Percentiles rank a stretch among this genome's conserved stretches.
phyloP scores from a whole-genome alignment of 2,888 invertebrate genomes.

The Rapana venosa region DNA sequence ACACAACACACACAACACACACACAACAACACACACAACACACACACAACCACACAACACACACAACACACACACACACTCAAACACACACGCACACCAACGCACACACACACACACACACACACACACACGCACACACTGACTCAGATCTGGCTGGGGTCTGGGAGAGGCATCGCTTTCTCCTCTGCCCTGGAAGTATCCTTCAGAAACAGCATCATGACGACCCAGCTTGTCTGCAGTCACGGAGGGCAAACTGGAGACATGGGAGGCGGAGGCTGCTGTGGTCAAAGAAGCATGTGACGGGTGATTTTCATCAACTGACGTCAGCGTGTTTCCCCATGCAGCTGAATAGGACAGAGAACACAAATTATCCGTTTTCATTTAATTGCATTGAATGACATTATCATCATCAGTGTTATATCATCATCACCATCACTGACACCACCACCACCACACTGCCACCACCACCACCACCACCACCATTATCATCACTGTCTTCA shows the following conservation, averaged over 20 bases:
- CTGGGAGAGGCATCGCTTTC: background rate
- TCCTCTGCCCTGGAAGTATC: conserved; percentile 42
- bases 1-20: background rate
- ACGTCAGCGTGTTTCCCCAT: conserved; percentile 47
- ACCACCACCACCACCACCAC: too few relatives aligned
- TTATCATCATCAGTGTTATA: background rate
- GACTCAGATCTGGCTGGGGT: conserved; percentile 31
- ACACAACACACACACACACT: background rate
- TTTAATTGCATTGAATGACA: background rate
- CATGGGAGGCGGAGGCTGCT: background rate
- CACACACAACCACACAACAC: too few relatives aligned
- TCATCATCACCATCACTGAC: too few relatives aligned
- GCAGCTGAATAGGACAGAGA: background rate
- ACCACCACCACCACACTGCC: too few relatives aligned
- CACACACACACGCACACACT: background rate
- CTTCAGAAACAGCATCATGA: conserved; percentile 38
- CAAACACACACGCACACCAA: background rate
- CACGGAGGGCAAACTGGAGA: conserved; percentile 13
- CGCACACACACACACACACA: conserved; percentile 9
- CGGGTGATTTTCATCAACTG: conserved; percentile 43
- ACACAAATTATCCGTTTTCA: background rate
- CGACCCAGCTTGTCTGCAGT: conserved; percentile 46
- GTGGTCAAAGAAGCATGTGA: conserved; percentile 40
- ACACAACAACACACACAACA: background rate
- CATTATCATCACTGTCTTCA: too few relatives aligned